Base-by-base conservation (phyloP, 2,888 invertebrate genomes). In the Aromia moschata region DNA sequence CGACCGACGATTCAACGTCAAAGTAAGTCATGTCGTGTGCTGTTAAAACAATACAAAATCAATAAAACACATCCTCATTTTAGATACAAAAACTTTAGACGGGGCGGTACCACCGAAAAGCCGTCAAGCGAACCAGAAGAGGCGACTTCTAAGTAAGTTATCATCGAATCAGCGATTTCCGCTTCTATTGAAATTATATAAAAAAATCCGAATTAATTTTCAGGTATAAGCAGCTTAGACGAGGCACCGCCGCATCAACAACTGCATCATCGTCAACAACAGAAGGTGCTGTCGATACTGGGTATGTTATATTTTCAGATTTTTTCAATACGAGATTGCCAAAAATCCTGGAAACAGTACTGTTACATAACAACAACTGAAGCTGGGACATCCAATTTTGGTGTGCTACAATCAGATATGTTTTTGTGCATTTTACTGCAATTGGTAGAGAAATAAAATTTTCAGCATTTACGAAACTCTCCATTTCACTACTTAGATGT, bases 1-100 rank as follows among this genome's bases (percentile, higher is more conserved):
- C 17, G 30, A 16, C 45, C n/a, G 38, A 36, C 36, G 44, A 38
- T 11, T 15, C 57, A 1, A 61, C 61, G 3, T 44, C 45, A 40
- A 63, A 51, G 56, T 56, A 56, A 41, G 33, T 20, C 1, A n/a
- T 38, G 9, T 11, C 9, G n/a, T 15, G 16, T 7, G 4, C 25
- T 5, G 10, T 12, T 37, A 37, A 37, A 45, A 5, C 25, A 7
- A 25, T 25, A 25, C 3, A 25, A 25, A 25, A 25, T 25, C 7
- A 25, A 5, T 25, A 25, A 5, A 7, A 7, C 25, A 20, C 15
- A 20, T 25, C 11, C 2, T 15, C 17, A 16, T 30, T 46, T 45
- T 36, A 67, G 67, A 38, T 65, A 64, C 16, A 58, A 57, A 30
- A 64, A 60, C 36, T 53, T 68, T 9, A 56, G 60, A 33, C 60